phyloP scores from a whole-genome alignment of 2,888 invertebrate species.

The Azorinus chamasolen region DNA sequence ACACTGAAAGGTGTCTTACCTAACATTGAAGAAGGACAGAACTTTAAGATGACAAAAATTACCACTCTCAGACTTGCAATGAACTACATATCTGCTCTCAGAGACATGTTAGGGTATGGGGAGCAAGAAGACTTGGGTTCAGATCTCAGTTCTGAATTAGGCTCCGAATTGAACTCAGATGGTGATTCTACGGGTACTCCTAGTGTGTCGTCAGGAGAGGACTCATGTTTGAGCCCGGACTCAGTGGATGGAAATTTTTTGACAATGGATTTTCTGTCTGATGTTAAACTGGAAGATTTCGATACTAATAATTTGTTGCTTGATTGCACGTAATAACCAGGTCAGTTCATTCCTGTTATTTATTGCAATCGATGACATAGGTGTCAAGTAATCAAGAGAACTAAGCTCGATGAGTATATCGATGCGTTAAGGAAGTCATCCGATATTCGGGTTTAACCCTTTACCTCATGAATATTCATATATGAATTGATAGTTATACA shows the following conservation, averaged over 20 bases:
- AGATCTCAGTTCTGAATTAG: constrained; percentile 60
- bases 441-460: too few relatives aligned
- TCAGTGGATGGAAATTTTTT: constrained; percentile 66
- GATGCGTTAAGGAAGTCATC: too few relatives aligned
- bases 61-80: constrained; percentile 95
- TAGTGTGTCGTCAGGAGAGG: constrained; percentile 66
- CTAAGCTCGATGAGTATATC: too few relatives aligned
- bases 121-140: constrained; percentile 35
- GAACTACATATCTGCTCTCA: constrained; percentile 93
- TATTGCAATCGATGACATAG: too few relatives aligned
- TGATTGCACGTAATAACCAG: constrained; percentile 43
- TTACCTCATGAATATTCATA: too few relatives aligned
- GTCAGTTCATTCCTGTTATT: too few relatives aligned
- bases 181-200: constrained; percentile 59
- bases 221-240: constrained; percentile 63
- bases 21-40: constrained; percentile 74
- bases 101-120: constrained; percentile 75
- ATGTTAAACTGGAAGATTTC: constrained; percentile 59
- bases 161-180: constrained; percentile 57
- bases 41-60: constrained; percentile 91
- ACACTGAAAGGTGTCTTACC: constrained; percentile 93
- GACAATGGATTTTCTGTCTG: constrained; percentile 60
- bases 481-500: too few relatives aligned
- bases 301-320: constrained; percentile 51
- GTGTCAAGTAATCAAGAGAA: too few relatives aligned